Evolutionary conservation across 2,888 invertebrate genomes (phyloP).

Genomic region (Cecidostiba fungosa): DNA sequence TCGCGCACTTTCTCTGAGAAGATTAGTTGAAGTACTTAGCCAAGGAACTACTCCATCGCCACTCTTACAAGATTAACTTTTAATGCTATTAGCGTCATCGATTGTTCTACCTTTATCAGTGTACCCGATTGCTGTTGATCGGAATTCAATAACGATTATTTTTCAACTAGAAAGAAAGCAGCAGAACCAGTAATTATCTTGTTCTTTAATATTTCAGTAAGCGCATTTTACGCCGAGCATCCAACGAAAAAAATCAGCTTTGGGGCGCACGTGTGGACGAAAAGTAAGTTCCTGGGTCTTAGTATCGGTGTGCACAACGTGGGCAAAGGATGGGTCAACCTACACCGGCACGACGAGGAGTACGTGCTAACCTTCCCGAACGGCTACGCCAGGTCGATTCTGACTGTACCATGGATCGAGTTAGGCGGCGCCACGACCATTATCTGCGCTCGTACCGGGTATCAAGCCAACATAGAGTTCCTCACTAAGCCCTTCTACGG

Average conservation of each 20-base stretch:
- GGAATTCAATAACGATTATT: too few relatives aligned
- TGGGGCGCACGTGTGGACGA: conserved; percentile 99
- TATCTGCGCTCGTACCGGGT: conserved; percentile 96
- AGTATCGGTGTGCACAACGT: conserved; percentile 99
- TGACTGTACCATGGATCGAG: conserved; percentile 99
- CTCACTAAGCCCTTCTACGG: conserved; percentile 99
- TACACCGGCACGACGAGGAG: conserved; percentile 95
- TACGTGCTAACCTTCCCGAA: conserved; percentile 98
- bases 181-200: not conserved
- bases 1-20: not conserved
- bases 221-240: conserved; percentile 99
- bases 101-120: too few relatives aligned
- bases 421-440: conserved; percentile 96
- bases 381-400: conserved; percentile 98
- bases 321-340: conserved; percentile 95
- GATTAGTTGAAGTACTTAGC: too few relatives aligned
- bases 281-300: conserved; percentile 98
- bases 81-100: not conserved
- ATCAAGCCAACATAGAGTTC: conserved; percentile 96
- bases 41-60: not conserved
- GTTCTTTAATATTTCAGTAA: conserved; percentile 83
- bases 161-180: too few relatives aligned
- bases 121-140: too few relatives aligned
- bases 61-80: not conserved
- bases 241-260: conserved; percentile 93